Evolutionary conservation across 2,888 invertebrate genomes (phyloP), one percentile per base, ranked within the genome.

Genomic region (Timandra comae): DNA sequence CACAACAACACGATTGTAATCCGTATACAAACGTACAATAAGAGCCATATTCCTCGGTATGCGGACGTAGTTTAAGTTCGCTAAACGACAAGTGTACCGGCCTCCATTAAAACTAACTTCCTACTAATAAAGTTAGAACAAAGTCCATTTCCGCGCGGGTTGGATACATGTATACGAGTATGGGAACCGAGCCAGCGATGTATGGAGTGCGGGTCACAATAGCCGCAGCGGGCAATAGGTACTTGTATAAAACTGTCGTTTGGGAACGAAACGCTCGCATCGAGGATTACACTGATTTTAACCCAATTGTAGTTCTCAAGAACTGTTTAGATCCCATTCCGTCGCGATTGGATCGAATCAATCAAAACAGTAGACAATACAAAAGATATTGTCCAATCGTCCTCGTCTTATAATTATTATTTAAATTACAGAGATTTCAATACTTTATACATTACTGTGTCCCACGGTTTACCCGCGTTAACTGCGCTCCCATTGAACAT

Each of bases 21-120:
- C 57, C 41, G 35, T 56, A 45, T 37, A 3, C 7, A 1, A 26
- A 21, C 16, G 8, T 11, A 1, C 2, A 23, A 27, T 16, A 61
- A 42, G 37, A 52, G 39, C 35, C 31, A 42, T 41, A 47, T 41
- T 52, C 31, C 31, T 35, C 30, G 12, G 20, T 11, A 11, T 6
- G 13, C 29, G 20, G 19, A 29, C 34, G 33, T 41, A 37, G 41
- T 46, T 38, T 40, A 42, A 43, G 48, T 45, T 43, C 35, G 37
- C 43, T 35, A 43, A 48, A 45, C 49, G 49, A 52, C 50, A 53
- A 49, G 52, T 52, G 48, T 49, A 53, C 54, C 49, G 43, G 48
- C 54, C 53, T 49, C 54, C 63, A 66, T 70, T 66, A 67, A 65
- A 68, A 64, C 65, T 66, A 57, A 63, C 63, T 56, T 53, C 33